Evolutionary conservation across 2,888 invertebrate genomes (phyloP), one percentile per base, ranked within the genome.

Genomic region (Luperina testacea): DNA sequence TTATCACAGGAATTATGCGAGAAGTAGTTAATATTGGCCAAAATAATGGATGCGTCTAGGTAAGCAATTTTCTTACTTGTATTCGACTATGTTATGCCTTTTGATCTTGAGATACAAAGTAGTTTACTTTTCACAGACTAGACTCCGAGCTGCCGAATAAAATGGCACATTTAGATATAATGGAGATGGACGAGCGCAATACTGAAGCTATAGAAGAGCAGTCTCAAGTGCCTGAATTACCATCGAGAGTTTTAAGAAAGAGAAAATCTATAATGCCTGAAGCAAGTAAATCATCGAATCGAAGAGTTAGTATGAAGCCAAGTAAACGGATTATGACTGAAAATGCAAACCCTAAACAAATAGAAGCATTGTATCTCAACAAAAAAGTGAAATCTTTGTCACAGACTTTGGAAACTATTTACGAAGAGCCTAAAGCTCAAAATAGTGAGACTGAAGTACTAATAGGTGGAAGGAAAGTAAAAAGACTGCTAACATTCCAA

Each of bases 401-500:
- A 72, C 97, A 97, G 88, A 97, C 96, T 79, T 94, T 97, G 88
- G 97, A 97, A 93, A 97, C 97, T 4, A 97, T 97, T 90, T 97
- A 97, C 90, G 97, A 97, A 93, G 97, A 97, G 86, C 97, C 97
- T n/a, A 97, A 96, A 88, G 94, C 95, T 82, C 95, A 93, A 69
- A 94, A 89, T 81, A 94, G 91, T 84, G 96, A 96, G 72, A 92
- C 95, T 53, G 92, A 95, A 71, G 92, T 93, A n/a, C 92, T 94
- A 9, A 97, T 97, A 88, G 97, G 97, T 67, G 96, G 95, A 2
- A 96, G 97, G 75, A 97, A 97, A 92, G 95, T 97, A 3, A 97
- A 97, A 92, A 96, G 97, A 93, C 94, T 97, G 89, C 94, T 97
- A 80, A 96, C 97, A 91, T 97, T 97, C 92, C 96, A 96, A 89